These are phyloP conservation scores for Pycnomerus fuliginosus DNA, from an alignment of 2,888 invertebrate genomes.

Conservation along the genomic window DNA sequence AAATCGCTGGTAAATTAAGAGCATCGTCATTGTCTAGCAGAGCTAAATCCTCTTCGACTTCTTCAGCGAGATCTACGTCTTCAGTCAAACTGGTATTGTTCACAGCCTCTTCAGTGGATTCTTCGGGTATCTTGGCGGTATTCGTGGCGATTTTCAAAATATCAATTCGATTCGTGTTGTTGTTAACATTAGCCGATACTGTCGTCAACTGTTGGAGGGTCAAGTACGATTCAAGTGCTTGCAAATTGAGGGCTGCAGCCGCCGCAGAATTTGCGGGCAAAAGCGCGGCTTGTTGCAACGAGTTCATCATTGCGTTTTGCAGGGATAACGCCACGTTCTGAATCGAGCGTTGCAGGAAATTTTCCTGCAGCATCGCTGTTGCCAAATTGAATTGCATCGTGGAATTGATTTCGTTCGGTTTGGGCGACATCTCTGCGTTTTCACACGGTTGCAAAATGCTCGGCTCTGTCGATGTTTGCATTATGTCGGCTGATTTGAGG, in stretches of 20 bases:
- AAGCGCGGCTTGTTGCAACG: slow-evolving; percentile 79
- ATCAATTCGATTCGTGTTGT: slow-evolving; percentile 60
- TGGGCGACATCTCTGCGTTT: slow-evolving; percentile 29
- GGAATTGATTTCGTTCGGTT: slow-evolving; percentile 27
- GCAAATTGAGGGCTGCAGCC: slow-evolving; percentile 80
- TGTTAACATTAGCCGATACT: slow-evolving; percentile 57
- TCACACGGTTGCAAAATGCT: slow-evolving; percentile 13
- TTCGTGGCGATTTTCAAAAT: slow-evolving; percentile 65
- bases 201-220: slow-evolving; percentile 77
- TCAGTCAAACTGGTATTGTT: slow-evolving; percentile 53
- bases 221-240: slow-evolving; percentile 83
- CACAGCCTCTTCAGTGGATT: slow-evolving; percentile 40
- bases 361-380: slow-evolving; percentile 64
- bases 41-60: slow-evolving; percentile 73
- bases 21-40: slow-evolving; percentile 72
- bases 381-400: slow-evolving; percentile 46
- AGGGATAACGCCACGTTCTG: slow-evolving; percentile 78
- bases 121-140: slow-evolving; percentile 49
- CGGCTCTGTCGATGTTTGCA: slow-evolving; percentile 27
- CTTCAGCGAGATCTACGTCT: slow-evolving; percentile 68
- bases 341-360: slow-evolving; percentile 58
- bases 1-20: slow-evolving; percentile 60
- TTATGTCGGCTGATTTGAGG: slow-evolving; percentile 11
- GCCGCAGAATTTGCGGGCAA: slow-evolving; percentile 81
- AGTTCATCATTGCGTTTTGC: slow-evolving; percentile 83